phyloP scores from a whole-genome alignment of 2,797 vertebrate genomes.

The Ibycter americanus region DNA sequence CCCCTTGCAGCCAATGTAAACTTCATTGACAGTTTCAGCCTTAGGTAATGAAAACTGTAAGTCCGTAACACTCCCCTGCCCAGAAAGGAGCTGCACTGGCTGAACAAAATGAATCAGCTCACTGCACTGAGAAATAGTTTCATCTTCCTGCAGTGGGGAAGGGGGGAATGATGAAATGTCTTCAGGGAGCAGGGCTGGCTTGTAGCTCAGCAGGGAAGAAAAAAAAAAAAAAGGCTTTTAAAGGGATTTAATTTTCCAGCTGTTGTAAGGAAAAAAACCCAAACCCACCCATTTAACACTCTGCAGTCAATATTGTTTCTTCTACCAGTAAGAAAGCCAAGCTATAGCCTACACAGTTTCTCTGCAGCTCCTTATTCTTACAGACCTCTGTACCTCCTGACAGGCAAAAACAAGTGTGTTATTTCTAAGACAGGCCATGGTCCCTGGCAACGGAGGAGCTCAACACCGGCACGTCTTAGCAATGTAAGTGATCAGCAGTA shows the following conservation, averaged over 20 bases:
- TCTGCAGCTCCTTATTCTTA: background rate
- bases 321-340: background rate
- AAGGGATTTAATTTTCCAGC: background rate
- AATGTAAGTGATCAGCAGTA: background rate
- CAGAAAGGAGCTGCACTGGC: background rate
- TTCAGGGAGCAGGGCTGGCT: background rate
- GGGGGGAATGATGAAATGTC: background rate
- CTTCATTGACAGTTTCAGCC: constrained; percentile 50
- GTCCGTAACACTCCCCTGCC: constrained; percentile 21
- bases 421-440: fast-evolving
- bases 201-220: background rate
- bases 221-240: background rate
- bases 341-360: background rate
- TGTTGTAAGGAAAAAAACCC: background rate
- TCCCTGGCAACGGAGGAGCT: background rate
- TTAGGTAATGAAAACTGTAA: constrained; percentile 58
- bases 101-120: constrained; percentile 43
- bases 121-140: constrained; percentile 63
- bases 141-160: constrained; percentile 30
- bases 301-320: background rate
- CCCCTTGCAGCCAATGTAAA: background rate
- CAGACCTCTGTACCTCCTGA: background rate
- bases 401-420: background rate
- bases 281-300: background rate
- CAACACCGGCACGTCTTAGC: background rate